These are phyloP conservation scores for Belonocnema kinseyi DNA, from an alignment of 1,140 invertebrate species.

Conservation along the genomic window DNA sequence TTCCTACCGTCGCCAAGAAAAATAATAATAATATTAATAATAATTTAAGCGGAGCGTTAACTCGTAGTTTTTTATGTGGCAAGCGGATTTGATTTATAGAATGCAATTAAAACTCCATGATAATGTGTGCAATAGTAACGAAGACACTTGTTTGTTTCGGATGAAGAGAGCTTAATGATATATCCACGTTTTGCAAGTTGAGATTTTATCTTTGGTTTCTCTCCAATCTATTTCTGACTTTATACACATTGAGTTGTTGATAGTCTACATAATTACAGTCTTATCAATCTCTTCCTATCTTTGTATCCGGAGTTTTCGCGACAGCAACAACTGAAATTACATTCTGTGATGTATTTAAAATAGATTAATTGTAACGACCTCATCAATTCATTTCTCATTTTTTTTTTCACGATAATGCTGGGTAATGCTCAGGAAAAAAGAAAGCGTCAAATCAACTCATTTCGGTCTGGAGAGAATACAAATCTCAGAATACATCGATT, in stretches of 20 bases:
- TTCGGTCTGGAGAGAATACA: background rate
- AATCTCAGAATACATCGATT: background rate
- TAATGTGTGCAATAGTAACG: constrained; percentile 15
- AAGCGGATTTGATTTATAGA: background rate
- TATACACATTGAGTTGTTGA: background rate
- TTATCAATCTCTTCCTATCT: constrained; percentile 10
- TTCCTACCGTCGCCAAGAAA: background rate
- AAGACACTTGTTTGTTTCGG: background rate
- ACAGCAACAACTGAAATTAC: constrained; percentile 21
- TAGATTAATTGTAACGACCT: background rate
- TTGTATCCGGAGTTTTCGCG: background rate
- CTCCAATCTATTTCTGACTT: background rate
- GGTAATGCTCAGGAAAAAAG: background rate
- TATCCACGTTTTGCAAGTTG: background rate
- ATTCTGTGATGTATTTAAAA: constrained; percentile 21
- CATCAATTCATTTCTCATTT: constrained; percentile 4
- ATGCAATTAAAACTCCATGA: background rate
- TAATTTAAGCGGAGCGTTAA: background rate
- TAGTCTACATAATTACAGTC: constrained; percentile 1
- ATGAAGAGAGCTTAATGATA: background rate
- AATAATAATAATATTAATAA: no score
- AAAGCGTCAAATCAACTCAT: background rate
- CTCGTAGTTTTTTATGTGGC: background rate
- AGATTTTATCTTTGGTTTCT: background rate
- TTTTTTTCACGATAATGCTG: constrained; percentile 6